Base-by-base conservation (phyloP, 2,888 invertebrate species). In the Cephalotes varians region DNA sequence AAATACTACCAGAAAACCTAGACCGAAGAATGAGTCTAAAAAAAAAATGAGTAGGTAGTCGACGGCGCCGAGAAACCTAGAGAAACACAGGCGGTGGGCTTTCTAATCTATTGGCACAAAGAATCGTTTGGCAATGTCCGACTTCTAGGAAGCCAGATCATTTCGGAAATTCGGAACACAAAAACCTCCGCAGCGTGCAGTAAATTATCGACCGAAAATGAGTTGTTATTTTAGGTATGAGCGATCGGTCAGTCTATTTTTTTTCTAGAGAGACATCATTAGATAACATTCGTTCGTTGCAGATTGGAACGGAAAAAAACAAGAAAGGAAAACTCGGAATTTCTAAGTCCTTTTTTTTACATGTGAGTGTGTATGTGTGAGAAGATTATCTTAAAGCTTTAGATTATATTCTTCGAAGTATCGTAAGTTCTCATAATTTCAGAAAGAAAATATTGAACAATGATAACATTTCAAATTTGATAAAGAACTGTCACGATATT, bases 71-170 rank as follows among this genome's bases (percentile, higher is more conserved):
- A 44, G n/a, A n/a, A n/a, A 56, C 37, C 47, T 10, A 54, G 62
- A 54, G 58, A 71, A 47, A 56, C 60, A 62, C 47, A 65, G 81
- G 76, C 85, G 85, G 81, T 34, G 58, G 60, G 76, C 62, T 86
- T 83, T 81, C 85, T 89, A 87, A 89, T 86, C 88, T 87, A 84
- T 88, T 84, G 84, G 81, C 88, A 88, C 81, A 85, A 88, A 87
- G 85, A 84, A 86, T 84, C 40, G 10, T 77, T 62, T 28, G 47
- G 60, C 65, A 73, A 85, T 58, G 74, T 81, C 60, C 76, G 51
- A 60, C 47, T 88, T 90, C 86, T 81, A 21, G 76, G 85, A 88
- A 89, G 9, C 34, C 60, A 7, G 49, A 56, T 76, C 81, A 58
- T 49, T 86, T 83, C 62, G 83, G 51, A 85, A 86, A 85, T 82